Conservation (phyloP, 2,888 invertebrate genomes). For the Ceraclea dissimilis region DNA sequence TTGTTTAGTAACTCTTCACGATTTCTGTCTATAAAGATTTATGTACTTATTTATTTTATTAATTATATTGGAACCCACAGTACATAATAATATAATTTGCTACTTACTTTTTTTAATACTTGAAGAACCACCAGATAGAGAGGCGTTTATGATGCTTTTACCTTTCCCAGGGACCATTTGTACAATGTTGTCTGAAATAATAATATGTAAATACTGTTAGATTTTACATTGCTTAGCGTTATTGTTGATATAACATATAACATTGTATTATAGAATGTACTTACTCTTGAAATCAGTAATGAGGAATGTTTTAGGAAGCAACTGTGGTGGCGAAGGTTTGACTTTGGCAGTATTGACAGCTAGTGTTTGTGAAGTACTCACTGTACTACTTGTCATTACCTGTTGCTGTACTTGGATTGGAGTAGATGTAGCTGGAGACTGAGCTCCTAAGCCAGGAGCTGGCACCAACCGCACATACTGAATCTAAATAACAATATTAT, state of each 20-base stretch:
- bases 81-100: too few species aligned
- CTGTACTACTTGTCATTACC: not conserved
- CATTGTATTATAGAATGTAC: not conserved
- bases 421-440: constrained; percentile 27
- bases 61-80: too few species aligned
- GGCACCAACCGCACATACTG: constrained; percentile 67
- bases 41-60: too few species aligned
- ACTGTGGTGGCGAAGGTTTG: constrained; percentile 13
- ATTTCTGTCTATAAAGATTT: too few species aligned
- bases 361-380: not conserved
- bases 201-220: not conserved
- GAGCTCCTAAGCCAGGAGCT: constrained; percentile 37
- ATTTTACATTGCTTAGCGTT: constrained; percentile 1
- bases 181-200: constrained; percentile 36
- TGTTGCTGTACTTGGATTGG: not conserved
- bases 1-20: too few species aligned
- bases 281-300: constrained; percentile 39
- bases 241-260: too few species aligned
- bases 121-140: not conserved
- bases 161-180: constrained; percentile 34
- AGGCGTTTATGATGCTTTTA: constrained; percentile 14
- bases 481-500: constrained; percentile 44
- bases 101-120: constrained; percentile 19
- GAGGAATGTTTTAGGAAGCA: constrained; percentile 34
- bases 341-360: not conserved